Evolutionary conservation across 2,797 vertebrate genomes (phyloP).

Genomic region (Lacerta viridis): DNA sequence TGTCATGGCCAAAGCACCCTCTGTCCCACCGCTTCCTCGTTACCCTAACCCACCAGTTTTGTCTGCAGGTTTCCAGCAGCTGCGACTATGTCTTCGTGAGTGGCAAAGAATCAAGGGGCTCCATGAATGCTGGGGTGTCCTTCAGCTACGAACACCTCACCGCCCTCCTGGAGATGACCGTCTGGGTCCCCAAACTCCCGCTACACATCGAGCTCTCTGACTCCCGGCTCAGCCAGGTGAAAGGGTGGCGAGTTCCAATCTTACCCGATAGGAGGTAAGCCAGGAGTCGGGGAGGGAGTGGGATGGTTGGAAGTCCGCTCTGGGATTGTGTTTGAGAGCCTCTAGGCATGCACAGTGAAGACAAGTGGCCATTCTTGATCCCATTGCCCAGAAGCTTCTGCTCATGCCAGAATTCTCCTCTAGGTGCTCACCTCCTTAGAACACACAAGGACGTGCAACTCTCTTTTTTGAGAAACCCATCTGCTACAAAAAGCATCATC

Average conservation of each 20-base stretch:
- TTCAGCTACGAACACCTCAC: slow-evolving; percentile 96
- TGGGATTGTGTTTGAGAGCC: neutral
- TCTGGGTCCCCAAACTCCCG: slow-evolving; percentile 97
- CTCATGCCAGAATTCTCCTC: neutral
- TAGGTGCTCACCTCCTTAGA: neutral
- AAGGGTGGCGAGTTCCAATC: slow-evolving; percentile 98
- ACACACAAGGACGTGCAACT: neutral
- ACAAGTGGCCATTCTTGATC: no score
- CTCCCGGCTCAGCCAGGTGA: slow-evolving; percentile 92
- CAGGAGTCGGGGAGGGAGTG: neutral
- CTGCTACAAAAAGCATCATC: no score
- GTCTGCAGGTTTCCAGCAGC: slow-evolving; percentile 93
- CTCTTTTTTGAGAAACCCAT: no score
- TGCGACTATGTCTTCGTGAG: slow-evolving; percentile 98
- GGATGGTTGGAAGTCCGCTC: no score
- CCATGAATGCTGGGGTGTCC: slow-evolving; percentile 95
- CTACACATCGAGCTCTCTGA: slow-evolving; percentile 94
- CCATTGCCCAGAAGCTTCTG: neutral
- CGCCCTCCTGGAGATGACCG: slow-evolving; percentile 93
- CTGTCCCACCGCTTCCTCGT: neutral
- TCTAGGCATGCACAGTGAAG: neutral
- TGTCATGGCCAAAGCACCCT: no score
- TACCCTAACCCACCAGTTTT: neutral
- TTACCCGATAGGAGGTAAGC: slow-evolving; percentile 91
- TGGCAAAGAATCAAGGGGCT: slow-evolving; percentile 94